Evolutionary conservation across 2,888 invertebrate species (phyloP).

Genomic region (Drosophila buzzatii): DNA sequence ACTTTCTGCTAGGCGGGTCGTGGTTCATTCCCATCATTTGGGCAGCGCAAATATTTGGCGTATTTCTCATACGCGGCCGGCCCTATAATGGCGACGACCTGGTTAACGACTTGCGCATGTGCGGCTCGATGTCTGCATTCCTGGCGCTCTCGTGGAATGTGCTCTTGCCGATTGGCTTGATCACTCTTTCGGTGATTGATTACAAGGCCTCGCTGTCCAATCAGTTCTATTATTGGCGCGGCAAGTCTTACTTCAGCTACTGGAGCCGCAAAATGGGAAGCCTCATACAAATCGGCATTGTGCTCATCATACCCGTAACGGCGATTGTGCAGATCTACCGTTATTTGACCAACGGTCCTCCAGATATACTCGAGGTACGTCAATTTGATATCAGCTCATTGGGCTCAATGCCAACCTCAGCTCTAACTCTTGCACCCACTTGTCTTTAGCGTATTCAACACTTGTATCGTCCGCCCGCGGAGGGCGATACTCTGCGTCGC

Average conservation of each 20-base stretch:
- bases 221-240: slow-evolving; percentile 89
- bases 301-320: slow-evolving; percentile 89
- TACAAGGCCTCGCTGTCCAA: slow-evolving; percentile 90
- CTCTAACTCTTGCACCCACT: background rate
- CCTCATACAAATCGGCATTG: slow-evolving; percentile 90
- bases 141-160: slow-evolving; percentile 95
- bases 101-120: slow-evolving; percentile 84
- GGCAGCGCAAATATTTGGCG: slow-evolving; percentile 91
- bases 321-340: slow-evolving; percentile 88
- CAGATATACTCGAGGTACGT: slow-evolving; percentile 94
- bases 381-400: background rate
- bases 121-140: slow-evolving; percentile 88
- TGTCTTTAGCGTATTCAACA: slow-evolving; percentile 91
- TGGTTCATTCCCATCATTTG: slow-evolving; percentile 95
- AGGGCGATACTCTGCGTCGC: slow-evolving; percentile 78
- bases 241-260: slow-evolving; percentile 91
- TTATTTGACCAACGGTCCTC: slow-evolving; percentile 93
- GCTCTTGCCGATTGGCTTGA: slow-evolving; percentile 91
- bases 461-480: slow-evolving; percentile 91
- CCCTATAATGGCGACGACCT: slow-evolving; percentile 90
- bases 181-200: slow-evolving; percentile 90
- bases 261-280: slow-evolving; percentile 93
- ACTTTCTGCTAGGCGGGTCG: slow-evolving; percentile 92
- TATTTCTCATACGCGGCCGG: slow-evolving; percentile 93
- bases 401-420: background rate